A percentile compares a stretch with the other conserved stretches of the same genome.
phyloP scores from a whole-genome alignment of 2,797 vertebrate genomes.

The Leuciscus waleckii region DNA sequence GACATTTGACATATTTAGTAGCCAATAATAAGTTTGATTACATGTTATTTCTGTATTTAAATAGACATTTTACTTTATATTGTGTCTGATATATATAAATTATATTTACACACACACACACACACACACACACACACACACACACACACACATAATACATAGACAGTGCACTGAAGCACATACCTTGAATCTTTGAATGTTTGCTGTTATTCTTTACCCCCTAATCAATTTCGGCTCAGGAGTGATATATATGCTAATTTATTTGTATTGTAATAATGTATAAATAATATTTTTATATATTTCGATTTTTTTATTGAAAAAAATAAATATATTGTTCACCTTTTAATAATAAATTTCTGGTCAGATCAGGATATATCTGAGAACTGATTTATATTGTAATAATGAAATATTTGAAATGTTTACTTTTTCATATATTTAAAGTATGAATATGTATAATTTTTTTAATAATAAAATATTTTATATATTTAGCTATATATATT shows the following conservation, averaged over 20 bases:
- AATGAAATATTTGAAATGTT: background rate
- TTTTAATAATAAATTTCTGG: conserved; percentile 41
- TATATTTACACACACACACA: too few relatives aligned
- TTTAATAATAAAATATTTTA: background rate
- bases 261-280: background rate
- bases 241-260: background rate
- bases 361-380: conserved; percentile 45
- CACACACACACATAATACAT: background rate
- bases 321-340: background rate
- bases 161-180: conserved; percentile 59
- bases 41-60: background rate
- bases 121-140: too few relatives aligned
- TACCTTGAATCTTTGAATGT: conserved; percentile 68
- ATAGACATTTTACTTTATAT: background rate
- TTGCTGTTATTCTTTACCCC: conserved; percentile 39
- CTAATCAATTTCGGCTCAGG: background rate
- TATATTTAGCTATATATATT: background rate
- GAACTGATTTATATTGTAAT: conserved; percentile 34
- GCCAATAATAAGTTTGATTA: background rate
- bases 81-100: background rate
- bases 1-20: background rate
- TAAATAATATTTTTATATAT: background rate
- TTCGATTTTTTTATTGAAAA: background rate
- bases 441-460: background rate
- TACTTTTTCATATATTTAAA: background rate